phyloP scores from a whole-genome alignment of 2,888 invertebrate genomes.

The Caenorhabditis uteleia region DNA sequence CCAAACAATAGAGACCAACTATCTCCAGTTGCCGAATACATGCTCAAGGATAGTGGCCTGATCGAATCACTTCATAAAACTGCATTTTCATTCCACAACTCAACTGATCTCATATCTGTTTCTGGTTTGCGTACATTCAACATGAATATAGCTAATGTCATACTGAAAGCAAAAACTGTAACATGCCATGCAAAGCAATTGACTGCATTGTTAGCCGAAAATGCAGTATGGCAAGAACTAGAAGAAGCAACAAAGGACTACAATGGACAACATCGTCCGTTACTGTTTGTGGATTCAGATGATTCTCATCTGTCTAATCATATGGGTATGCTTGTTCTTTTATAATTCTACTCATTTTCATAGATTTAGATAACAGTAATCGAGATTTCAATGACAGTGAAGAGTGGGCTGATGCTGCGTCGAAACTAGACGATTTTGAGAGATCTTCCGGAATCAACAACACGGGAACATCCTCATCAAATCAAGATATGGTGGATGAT shows the following conservation, averaged over 20 bases:
- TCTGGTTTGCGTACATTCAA: constrained; percentile 38
- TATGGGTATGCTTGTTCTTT: too few relatives aligned
- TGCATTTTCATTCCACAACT: constrained; percentile 14
- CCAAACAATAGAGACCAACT: constrained; percentile 3
- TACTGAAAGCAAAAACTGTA: constrained; percentile 9
- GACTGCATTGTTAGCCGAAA: constrained; percentile 8
- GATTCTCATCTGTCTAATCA: too few relatives aligned
- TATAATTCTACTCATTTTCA: too few relatives aligned
- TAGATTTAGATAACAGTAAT: too few relatives aligned
- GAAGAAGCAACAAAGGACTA: constrained; percentile 13
- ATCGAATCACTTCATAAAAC: constrained; percentile 25
- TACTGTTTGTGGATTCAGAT: neutral
- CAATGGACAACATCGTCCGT: constrained; percentile 1
- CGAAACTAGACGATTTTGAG: constrained; percentile 20
- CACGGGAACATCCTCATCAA: neutral
- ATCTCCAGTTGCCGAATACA: constrained; percentile 42
- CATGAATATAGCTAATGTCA: constrained; percentile 31
- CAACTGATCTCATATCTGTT: constrained; percentile 9
- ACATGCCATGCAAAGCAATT: neutral
- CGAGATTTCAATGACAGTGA: constrained; percentile 34
- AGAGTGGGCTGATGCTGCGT: constrained; percentile 28
- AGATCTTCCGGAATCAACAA: neutral
- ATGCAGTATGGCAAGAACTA: constrained; percentile 12
- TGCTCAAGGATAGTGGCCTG: constrained; percentile 29
- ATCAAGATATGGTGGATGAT: too few relatives aligned